Conservation (phyloP, 2,113 vertebrate genomes). For the Phylloscopus trochiloides region DNA sequence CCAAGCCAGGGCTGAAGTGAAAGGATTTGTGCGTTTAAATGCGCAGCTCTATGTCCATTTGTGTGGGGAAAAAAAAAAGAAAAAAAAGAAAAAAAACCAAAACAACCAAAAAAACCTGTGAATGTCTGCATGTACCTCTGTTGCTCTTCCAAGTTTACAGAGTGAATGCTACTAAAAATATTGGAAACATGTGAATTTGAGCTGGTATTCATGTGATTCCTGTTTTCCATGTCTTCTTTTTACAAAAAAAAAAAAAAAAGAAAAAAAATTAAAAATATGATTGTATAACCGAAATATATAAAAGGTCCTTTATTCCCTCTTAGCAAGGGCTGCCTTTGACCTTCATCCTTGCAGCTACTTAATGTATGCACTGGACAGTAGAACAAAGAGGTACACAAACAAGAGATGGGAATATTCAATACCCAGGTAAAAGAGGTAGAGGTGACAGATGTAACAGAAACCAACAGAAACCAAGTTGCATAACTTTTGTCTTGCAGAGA, state of each 20-base stretch:
- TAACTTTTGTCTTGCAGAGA: neutral
- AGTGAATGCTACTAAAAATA: neutral
- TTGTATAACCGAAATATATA: neutral
- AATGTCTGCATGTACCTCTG: neutral
- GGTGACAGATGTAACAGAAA: neutral
- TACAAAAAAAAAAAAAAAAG: neutral
- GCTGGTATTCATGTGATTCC: neutral
- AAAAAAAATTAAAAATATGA: neutral
- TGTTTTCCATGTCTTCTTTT: neutral
- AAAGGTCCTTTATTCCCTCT: neutral
- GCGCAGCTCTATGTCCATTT: neutral
- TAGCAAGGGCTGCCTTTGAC: neutral
- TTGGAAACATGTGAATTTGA: neutral
- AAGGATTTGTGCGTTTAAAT: neutral
- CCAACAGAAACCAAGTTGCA: neutral
- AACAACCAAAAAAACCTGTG: neutral
- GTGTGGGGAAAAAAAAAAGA: neutral
- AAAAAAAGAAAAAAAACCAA: neutral
- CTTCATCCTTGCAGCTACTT: neutral
- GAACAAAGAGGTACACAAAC: neutral
- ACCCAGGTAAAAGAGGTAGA: neutral
- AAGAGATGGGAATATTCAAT: neutral
- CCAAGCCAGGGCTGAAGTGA: neutral
- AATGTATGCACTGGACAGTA: neutral
- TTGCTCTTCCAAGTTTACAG: neutral